Percentiles rank a stretch among this genome's conserved stretches.
Evolutionary conservation across 2,113 vertebrate genomes (phyloP).

Genomic region (Heloderma charlesbogerti): DNA sequence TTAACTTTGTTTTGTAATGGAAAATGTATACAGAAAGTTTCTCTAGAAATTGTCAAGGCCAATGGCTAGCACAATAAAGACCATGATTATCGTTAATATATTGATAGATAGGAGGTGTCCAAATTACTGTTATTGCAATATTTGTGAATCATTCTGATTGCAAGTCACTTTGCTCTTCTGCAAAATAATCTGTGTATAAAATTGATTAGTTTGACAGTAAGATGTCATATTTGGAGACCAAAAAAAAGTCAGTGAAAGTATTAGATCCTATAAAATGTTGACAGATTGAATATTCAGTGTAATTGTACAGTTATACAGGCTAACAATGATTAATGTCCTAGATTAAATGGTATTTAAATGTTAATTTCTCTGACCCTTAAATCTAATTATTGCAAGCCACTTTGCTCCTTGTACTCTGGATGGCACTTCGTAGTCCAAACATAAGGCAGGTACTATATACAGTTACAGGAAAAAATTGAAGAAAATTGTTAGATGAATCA

Average conservation of each 20-base stretch:
- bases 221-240: conserved; percentile 36
- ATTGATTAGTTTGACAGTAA: conserved; percentile 46
- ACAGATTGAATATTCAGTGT: conserved; percentile 53
- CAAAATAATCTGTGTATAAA: conserved; percentile 30
- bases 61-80: background rate
- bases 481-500: background rate
- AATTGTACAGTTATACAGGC: conserved; percentile 66
- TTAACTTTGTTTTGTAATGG: background rate
- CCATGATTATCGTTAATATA: background rate
- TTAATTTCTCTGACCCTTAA: conserved; percentile 71
- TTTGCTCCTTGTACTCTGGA: conserved; percentile 20
- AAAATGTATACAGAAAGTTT: background rate
- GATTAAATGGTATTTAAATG: conserved; percentile 61
- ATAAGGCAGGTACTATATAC: conserved; percentile 12
- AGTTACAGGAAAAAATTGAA: background rate
- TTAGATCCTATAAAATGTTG: conserved; percentile 20
- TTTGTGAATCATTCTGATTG: conserved; percentile 38
- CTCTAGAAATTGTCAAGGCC: background rate
- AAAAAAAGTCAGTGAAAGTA: conserved; percentile 47
- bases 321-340: conserved; percentile 67
- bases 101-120: background rate
- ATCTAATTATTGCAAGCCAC: conserved; percentile 49
- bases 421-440: conserved; percentile 1
- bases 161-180: conserved; percentile 49
- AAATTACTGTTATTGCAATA: conserved; percentile 20